Percentiles rank a stretch among this genome's conserved stretches.
phyloP scores from a whole-genome alignment of 2,797 vertebrate species.

The Urosaurus nigricauda region DNA sequence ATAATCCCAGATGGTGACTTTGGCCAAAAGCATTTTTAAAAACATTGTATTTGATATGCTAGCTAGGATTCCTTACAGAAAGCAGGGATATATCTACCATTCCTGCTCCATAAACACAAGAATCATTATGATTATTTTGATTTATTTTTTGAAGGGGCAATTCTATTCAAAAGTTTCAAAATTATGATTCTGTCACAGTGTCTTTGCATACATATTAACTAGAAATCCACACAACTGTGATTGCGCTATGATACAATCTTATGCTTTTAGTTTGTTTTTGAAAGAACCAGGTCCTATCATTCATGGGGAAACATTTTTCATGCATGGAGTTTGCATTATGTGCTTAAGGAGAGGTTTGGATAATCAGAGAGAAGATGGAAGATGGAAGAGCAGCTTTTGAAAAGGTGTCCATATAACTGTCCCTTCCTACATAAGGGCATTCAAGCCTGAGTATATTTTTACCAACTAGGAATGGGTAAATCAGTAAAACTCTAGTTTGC shows the following conservation, averaged over 20 bases:
- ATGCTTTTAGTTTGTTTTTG: background rate
- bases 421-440: background rate
- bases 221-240: background rate
- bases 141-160: background rate
- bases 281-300: background rate
- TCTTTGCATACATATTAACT: background rate
- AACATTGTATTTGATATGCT: background rate
- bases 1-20: background rate
- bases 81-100: background rate
- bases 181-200: background rate
- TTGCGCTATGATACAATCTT: background rate
- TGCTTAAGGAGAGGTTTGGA: background rate
- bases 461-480: background rate
- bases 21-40: background rate
- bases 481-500: background rate
- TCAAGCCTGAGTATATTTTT: background rate
- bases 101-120: background rate
- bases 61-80: no score
- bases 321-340: no score
- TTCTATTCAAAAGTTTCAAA: background rate
- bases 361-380: background rate
- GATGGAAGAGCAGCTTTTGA: background rate
- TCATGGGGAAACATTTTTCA: background rate
- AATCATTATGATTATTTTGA: background rate
- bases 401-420: background rate